phyloP scores from a whole-genome alignment of 2,797 vertebrate species.

The Carapus acus region DNA sequence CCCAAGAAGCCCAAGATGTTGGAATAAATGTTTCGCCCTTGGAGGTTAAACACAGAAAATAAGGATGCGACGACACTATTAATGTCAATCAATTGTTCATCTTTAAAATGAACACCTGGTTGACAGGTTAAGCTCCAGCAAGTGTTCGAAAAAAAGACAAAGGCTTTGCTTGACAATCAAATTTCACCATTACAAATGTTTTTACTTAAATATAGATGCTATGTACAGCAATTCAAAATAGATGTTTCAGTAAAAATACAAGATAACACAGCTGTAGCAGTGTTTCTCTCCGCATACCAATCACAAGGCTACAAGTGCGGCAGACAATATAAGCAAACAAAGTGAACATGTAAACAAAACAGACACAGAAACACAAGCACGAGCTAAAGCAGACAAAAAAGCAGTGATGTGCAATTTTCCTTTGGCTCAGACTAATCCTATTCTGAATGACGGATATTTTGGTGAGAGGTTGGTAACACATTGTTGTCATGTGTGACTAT shows the following conservation, averaged over 20 bases:
- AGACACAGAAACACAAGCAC: background rate
- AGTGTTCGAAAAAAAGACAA: too few relatives aligned
- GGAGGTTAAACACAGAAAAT: conserved; percentile 17
- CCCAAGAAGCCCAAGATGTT: conserved; percentile 90
- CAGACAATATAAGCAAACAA: conserved; percentile 33
- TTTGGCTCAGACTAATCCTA: conserved; percentile 23
- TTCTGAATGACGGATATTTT: conserved; percentile 15
- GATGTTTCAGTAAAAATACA: too few relatives aligned
- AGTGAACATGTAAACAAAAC: conserved; percentile 20
- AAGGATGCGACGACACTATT: background rate
- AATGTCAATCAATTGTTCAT: too few relatives aligned
- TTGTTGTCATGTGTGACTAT: conserved; percentile 15
- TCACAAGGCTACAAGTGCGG: conserved; percentile 11
- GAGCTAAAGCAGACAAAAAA: conserved; percentile 20
- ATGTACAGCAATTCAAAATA: too few relatives aligned
- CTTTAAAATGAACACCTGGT: too few relatives aligned
- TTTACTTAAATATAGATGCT: too few relatives aligned
- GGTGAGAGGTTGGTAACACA: conserved; percentile 2
- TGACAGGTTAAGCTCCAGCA: too few relatives aligned
- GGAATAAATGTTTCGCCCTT: conserved; percentile 91
- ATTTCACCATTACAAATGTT: too few relatives aligned
- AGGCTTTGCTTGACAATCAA: too few relatives aligned
- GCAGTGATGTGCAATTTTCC: conserved; percentile 20
- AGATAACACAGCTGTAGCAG: too few relatives aligned
- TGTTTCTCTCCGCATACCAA: too few relatives aligned